Evolutionary conservation across 2,888 invertebrate species (phyloP), one percentile per base, ranked within the genome.

Genomic region (Tetragonula carbonaria): DNA sequence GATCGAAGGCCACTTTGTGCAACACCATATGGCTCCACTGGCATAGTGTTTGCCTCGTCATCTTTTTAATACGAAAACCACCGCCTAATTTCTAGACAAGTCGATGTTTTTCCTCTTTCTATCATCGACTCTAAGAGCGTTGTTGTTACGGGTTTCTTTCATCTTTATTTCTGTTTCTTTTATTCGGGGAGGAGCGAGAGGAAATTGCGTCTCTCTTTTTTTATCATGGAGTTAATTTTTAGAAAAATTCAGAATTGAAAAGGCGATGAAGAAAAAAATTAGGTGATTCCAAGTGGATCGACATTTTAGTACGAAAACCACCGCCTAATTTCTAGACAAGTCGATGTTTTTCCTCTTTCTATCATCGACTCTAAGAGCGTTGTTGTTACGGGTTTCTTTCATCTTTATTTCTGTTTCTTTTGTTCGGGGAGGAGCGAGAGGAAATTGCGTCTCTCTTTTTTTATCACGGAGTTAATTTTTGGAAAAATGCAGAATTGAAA

Each of bases 1-100:
- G 83, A 88, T 85, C 68, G 53, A 23, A n/a, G n/a, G 66, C 23
- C 70, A 57, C 76, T 83, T 82, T 77, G 74, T 65, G 45, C 45
- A 1, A 18, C 83, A 77, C 85, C 90, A 90, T 90, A 87, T 90
- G 90, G 90, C 78, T 68, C 68, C 68, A 74, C 80, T 23, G 74
- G 51, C 78, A 45, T 45, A 45, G 45, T 45, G 68, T 79, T 59
- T 79, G 87, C 88, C 82, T 86, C 87, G 82, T 90, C 87, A 85
- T 91, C 86, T 2, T 79, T 28, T 90, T 90, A 91, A 92, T 90
- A 87, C 85, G 84, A 84, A 45, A 80, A 84, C 85, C 79, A 85
- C 84, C 80, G 78, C 78, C 85, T 82, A 88, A 91, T 91, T 28
- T 92, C 84, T 81, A 53, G 51, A 45, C 65, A 59, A n/a, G 51